Evolutionary conservation across 37 sponge, comb jelly and placozoan genomes (phyloP).

Genomic region (Crambe crambe): DNA sequence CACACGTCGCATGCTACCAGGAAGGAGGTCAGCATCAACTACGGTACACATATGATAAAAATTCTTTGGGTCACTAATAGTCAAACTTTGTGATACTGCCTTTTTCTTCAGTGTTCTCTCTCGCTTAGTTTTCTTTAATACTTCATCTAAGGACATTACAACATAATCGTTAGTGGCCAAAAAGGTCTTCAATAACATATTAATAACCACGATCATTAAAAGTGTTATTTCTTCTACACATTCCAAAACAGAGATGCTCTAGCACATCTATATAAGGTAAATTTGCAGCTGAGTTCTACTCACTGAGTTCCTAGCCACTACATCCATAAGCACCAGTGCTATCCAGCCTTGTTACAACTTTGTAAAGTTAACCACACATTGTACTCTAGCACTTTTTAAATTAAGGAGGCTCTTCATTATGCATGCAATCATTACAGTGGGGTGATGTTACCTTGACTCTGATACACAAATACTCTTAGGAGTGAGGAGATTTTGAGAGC

Average conservation of each 20-base stretch:
- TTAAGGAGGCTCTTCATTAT: neutral
- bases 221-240: too few relatives aligned
- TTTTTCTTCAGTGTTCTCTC: slow-evolving; percentile 52
- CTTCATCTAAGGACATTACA: slow-evolving; percentile 60
- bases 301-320: too few relatives aligned
- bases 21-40: slow-evolving; percentile 93
- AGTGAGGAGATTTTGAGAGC: slow-evolving; percentile 87
- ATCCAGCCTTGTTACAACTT: too few relatives aligned
- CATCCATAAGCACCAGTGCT: too few relatives aligned
- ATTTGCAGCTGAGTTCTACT: too few relatives aligned
- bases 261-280: too few relatives aligned
- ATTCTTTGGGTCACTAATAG: slow-evolving; percentile 91
- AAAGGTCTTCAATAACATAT: too few relatives aligned
- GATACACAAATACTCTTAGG: slow-evolving; percentile 81
- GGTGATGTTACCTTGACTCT: slow-evolving; percentile 72
- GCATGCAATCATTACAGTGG: slow-evolving; percentile 77
- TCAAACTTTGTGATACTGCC: slow-evolving; percentile 16
- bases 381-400: neutral
- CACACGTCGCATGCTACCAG: slow-evolving; percentile 90
- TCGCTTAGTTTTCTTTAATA: slow-evolving; percentile 65
- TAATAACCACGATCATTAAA: too few relatives aligned
- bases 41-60: slow-evolving; percentile 90
- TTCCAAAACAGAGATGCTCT: too few relatives aligned
- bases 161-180: slow-evolving; percentile 76
- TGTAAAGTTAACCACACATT: neutral